Base-by-base conservation (phyloP, 2,888 invertebrate species). In the Cyclophora albipunctata region DNA sequence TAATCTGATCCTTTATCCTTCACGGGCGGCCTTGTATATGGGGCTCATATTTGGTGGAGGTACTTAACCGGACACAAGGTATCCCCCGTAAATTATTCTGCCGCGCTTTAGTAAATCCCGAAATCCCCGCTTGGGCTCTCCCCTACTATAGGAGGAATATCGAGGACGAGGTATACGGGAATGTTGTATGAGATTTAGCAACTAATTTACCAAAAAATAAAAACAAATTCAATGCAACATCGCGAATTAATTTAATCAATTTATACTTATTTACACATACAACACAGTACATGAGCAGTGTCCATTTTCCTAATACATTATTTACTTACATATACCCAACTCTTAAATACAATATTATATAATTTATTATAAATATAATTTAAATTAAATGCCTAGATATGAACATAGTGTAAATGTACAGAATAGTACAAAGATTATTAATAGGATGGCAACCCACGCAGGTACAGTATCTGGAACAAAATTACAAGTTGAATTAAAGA, bases 381-480 rank as follows among this genome's bases (percentile, higher is more conserved):
- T 20, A 63, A 63, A 60, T 77, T 88, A 93, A 78, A 96, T 93
- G 69, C 94, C 96, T 75, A 96, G 73, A 82, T 94, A 96, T 63
- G 96, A 95, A 88, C 96, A 96, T 63, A 95, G 72, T 56, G 93
- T 84, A 84, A 96, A 96, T 53, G 95, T 94, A 69, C 92, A 90
- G 78, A 95, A 93, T 53, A 96, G 89, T 60, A 94, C 93, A 61
- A 93, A 79, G 55, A 96, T 85, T 62, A 96, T 93, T 48, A 95
- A 88, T 57, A 94, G 64, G 53, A 95, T 91, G 66, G 95, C 95
- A 57, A 94, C 78, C 95, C 95, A 96, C 56, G 93, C 92, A 53
- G 96, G 96, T 69, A 96, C 89, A 49, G 94, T 93, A 83, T 91
- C 96, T 96, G 90, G 44, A 45, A 63, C 52, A 61, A 67, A 35